These are phyloP conservation scores for Microctonus brassicae DNA, from an alignment of 2,888 invertebrate genomes.

Conservation along the genomic window DNA sequence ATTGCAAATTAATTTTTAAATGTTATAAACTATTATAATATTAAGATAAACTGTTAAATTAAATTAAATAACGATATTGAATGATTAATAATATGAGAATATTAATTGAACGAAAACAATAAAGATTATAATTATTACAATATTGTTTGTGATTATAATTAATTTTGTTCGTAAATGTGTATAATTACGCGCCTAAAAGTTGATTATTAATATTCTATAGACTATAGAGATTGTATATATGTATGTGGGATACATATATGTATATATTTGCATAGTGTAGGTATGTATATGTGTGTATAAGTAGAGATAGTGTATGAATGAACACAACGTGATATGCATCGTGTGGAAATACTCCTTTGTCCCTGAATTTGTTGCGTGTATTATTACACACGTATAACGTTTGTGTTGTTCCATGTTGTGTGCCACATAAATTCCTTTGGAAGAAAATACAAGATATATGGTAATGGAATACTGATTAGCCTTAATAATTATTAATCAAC, in stretches of 20 bases:
- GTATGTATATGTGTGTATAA: neutral
- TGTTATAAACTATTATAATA: no score
- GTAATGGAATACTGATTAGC: neutral
- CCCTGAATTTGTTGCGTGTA: slow-evolving; percentile 3
- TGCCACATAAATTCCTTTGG: slow-evolving; percentile 1
- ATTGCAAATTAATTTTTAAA: no score
- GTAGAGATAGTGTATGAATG: slow-evolving; percentile 5
- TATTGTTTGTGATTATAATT: no score
- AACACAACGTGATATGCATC: slow-evolving; percentile 12
- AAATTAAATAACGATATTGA: no score
- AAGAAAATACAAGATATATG: neutral
- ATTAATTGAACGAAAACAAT: no score
- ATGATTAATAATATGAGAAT: no score
- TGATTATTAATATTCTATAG: neutral
- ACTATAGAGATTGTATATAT: neutral
- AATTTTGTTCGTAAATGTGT: no score
- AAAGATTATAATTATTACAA: no score
- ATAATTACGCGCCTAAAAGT: no score
- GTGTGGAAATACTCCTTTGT: neutral
- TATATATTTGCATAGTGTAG: neutral
- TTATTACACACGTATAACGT: neutral
- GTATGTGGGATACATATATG: neutral
- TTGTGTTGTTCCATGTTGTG: neutral
- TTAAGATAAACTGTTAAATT: no score
- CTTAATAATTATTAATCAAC: neutral